Percentiles rank a stretch among this genome's conserved stretches.
These are phyloP conservation scores for Cyrtonyx montezumae DNA, from an alignment of 2,113 vertebrate species.

Conservation along the genomic window DNA sequence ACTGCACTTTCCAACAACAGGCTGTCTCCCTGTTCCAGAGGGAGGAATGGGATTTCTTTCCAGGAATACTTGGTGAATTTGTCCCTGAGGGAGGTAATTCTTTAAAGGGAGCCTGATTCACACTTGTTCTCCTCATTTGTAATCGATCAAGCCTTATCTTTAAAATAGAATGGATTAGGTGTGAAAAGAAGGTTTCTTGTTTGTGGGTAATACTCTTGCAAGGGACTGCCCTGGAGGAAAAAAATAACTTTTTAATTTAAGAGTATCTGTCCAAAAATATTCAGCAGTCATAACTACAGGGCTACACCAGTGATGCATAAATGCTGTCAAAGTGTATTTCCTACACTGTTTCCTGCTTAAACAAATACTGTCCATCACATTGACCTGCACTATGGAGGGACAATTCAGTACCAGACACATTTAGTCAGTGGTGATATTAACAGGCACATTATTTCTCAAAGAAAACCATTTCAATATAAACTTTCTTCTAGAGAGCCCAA, in stretches of 20 bases:
- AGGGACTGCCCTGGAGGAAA: not conserved
- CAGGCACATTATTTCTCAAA: not conserved
- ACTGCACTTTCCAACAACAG: not conserved
- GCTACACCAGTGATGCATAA: not conserved
- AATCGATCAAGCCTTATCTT: not conserved
- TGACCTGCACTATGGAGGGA: not conserved
- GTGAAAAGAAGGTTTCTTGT: not conserved
- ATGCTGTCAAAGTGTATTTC: accelerated
- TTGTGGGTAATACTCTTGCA: not conserved
- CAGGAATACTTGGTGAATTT: not conserved
- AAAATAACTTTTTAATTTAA: not conserved
- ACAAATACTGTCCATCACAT: not conserved
- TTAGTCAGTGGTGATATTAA: not conserved
- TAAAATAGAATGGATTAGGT: not conserved
- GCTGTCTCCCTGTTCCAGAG: not conserved
- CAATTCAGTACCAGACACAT: not conserved
- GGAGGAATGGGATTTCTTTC: not conserved
- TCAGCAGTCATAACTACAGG: not conserved
- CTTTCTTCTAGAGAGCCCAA: not conserved
- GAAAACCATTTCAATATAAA: not conserved
- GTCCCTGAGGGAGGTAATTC: not conserved
- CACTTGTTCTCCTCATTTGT: not conserved
- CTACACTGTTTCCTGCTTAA: not conserved
- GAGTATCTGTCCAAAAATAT: not conserved
- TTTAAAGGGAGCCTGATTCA: not conserved